These are phyloP conservation scores for Zenarchopterus dispar DNA, from an alignment of 2,797 vertebrate species.

Conservation along the genomic window DNA sequence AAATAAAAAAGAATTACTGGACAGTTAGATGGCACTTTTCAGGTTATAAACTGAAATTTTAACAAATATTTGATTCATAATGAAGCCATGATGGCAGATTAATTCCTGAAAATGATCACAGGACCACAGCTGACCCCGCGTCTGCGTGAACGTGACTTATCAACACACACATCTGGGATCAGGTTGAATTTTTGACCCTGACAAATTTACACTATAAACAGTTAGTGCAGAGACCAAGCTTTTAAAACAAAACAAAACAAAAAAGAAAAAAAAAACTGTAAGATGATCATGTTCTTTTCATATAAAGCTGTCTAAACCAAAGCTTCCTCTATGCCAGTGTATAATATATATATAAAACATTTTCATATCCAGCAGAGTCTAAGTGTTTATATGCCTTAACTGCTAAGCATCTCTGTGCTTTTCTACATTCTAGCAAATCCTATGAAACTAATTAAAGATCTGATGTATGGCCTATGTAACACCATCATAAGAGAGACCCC, in stretches of 20 bases:
- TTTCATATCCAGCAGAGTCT: constrained; percentile 85
- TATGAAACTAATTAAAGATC: constrained; percentile 62
- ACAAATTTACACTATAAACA: constrained; percentile 56
- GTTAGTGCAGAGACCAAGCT: constrained; percentile 83
- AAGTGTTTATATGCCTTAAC: constrained; percentile 77
- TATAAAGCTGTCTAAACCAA: constrained; percentile 87
- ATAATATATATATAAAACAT: constrained; percentile 77
- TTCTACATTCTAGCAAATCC: constrained; percentile 81
- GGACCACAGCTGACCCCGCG: constrained; percentile 44
- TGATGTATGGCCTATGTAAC: constrained; percentile 54
- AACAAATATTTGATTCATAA: constrained; percentile 54
- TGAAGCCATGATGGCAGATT: constrained; percentile 41
- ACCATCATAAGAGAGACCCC: constrained; percentile 49
- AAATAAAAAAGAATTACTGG: constrained; percentile 3
- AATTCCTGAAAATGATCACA: constrained; percentile 41
- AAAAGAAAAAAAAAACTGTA: constrained; percentile 70
- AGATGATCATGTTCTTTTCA: constrained; percentile 81
- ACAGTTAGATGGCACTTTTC: constrained; percentile 69
- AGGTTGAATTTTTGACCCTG: constrained; percentile 35
- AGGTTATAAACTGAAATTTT: constrained; percentile 62
- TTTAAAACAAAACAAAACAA: constrained; percentile 71
- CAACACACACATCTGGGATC: constrained; percentile 57
- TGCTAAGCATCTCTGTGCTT: constrained; percentile 81
- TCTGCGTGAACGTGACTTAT: constrained; percentile 53
- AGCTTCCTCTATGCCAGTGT: constrained; percentile 82